These are phyloP conservation scores for Stenurella melanura DNA, from an alignment of 2,888 invertebrate genomes.

Conservation along the genomic window DNA sequence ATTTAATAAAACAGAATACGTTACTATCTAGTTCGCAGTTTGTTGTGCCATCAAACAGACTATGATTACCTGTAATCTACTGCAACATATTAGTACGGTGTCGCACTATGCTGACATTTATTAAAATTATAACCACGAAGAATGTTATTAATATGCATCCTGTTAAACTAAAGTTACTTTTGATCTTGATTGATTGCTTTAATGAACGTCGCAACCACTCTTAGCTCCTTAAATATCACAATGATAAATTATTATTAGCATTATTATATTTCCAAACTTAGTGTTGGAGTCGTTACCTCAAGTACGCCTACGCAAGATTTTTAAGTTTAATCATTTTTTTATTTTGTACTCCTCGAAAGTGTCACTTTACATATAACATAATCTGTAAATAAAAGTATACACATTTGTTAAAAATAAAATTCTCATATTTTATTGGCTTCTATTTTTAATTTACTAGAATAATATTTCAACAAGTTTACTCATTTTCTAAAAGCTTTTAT, in stretches of 20 bases:
- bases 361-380: neutral
- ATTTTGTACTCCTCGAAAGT: neutral
- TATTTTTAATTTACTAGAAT: no score
- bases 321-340: neutral
- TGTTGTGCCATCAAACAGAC: slow-evolving; percentile 11
- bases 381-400: neutral
- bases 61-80: slow-evolving; percentile 27
- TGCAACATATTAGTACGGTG: slow-evolving; percentile 25
- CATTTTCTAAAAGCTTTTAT: no score
- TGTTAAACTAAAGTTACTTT: slow-evolving; percentile 40
- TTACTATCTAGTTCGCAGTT: neutral
- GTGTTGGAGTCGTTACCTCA: neutral
- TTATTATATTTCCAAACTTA: slow-evolving; percentile 17
- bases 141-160: slow-evolving; percentile 38
- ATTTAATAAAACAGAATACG: neutral
- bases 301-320: neutral
- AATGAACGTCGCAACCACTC: slow-evolving; percentile 39
- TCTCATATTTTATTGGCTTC: no score
- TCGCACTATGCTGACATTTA: slow-evolving; percentile 29
- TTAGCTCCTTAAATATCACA: slow-evolving; percentile 35
- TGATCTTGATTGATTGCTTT: slow-evolving; percentile 41
- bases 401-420: no score
- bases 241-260: slow-evolving; percentile 34
- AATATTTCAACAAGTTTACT: no score
- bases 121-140: slow-evolving; percentile 33